These are phyloP conservation scores for Ormia ochracea DNA, from an alignment of 2,888 invertebrate genomes.

Conservation along the genomic window DNA sequence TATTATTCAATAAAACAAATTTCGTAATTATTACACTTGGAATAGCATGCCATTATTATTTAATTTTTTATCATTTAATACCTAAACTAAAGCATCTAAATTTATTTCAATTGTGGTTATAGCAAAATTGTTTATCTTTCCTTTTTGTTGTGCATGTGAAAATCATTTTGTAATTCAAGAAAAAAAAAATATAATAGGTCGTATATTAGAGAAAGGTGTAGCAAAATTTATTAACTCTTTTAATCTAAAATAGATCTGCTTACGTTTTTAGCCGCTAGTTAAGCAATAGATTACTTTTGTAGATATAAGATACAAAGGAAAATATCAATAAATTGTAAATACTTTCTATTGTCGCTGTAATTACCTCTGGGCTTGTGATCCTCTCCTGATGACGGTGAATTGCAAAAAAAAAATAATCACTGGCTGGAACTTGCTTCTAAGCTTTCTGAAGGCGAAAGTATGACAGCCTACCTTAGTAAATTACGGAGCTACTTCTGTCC, in stretches of 20 bases:
- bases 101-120: slow-evolving; percentile 4
- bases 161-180: slow-evolving; percentile 3
- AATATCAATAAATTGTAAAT: too few relatives aligned
- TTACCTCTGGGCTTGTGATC: too few relatives aligned
- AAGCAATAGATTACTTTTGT: neutral
- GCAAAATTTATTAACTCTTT: slow-evolving; percentile 6
- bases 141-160: neutral
- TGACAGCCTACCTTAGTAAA: too few relatives aligned
- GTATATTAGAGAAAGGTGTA: neutral
- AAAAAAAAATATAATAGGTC: neutral
- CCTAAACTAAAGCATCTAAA: neutral
- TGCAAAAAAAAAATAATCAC: too few relatives aligned
- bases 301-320: neutral
- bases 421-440: too few relatives aligned
- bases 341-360: too few relatives aligned
- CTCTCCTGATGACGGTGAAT: too few relatives aligned
- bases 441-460: too few relatives aligned
- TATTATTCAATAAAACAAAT: too few relatives aligned
- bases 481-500: too few relatives aligned
- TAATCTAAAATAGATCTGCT: neutral
- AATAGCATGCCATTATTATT: slow-evolving; percentile 33
- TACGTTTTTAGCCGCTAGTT: too few relatives aligned
- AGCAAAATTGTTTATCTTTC: neutral
- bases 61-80: slow-evolving; percentile 4
- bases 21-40: too few relatives aligned